Evolutionary conservation across 1,140 invertebrate species (phyloP).

Genomic region (Adoxophyes honmai): DNA sequence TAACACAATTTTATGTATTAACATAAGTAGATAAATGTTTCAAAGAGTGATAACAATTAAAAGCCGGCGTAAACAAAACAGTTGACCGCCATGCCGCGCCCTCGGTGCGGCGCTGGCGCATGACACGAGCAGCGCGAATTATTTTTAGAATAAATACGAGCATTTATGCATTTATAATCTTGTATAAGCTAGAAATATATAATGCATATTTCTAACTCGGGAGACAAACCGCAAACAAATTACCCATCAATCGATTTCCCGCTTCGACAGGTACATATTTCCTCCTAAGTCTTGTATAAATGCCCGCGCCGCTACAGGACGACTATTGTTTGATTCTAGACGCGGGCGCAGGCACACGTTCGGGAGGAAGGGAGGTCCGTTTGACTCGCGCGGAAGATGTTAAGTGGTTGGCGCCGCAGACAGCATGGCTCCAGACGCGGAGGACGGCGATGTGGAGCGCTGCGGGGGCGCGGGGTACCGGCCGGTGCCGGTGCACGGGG

Average conservation of each 20-base stretch:
- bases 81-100: too few relatives aligned
- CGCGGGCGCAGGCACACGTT: neutral
- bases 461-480: slow-evolving; percentile 37
- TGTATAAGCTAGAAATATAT: too few relatives aligned
- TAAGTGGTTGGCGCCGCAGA: slow-evolving; percentile 15
- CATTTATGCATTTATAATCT: too few relatives aligned
- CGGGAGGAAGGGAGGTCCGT: neutral
- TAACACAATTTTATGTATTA: too few relatives aligned
- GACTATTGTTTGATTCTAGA: slow-evolving; percentile 3
- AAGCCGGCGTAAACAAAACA: too few relatives aligned
- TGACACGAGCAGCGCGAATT: too few relatives aligned
- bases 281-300: neutral
- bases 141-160: too few relatives aligned
- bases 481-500: slow-evolving; percentile 35
- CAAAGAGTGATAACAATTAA: too few relatives aligned
- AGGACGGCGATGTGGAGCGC: slow-evolving; percentile 44
- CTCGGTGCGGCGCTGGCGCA: too few relatives aligned
- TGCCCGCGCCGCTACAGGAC: neutral
- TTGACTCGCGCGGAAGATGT: slow-evolving; percentile 35
- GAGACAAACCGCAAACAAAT: slow-evolving; percentile 7
- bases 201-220: too few relatives aligned
- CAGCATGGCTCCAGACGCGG: slow-evolving; percentile 55
- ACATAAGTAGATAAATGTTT: too few relatives aligned
- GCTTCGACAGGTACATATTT: neutral
- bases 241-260: slow-evolving; percentile 12